These are phyloP conservation scores for Tethya wilhelma DNA, from an alignment of 37 sponge, comb jelly and placozoan genomes.

Conservation along the genomic window DNA sequence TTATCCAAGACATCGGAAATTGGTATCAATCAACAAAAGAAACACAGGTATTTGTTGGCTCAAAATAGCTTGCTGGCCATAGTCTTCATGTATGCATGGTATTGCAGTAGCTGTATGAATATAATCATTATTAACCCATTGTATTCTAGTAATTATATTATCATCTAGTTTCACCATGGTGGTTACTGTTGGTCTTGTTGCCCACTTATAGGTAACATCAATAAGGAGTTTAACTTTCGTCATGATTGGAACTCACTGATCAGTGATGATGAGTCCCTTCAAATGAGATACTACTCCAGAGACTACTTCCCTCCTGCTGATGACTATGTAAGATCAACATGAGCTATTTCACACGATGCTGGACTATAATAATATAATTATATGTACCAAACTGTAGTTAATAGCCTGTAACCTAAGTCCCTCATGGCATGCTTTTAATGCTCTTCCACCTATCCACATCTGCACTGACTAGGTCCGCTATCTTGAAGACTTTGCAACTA, in stretches of 20 bases:
- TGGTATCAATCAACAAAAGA: slow-evolving; percentile 97
- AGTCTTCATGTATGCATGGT: not conserved
- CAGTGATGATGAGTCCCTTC: slow-evolving; percentile 81
- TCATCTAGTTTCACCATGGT: no score
- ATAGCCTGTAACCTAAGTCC: no score
- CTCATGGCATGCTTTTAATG: no score
- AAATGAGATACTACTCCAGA: slow-evolving; percentile 82
- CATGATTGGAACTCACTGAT: slow-evolving; percentile 98
- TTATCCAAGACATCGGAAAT: slow-evolving; percentile 87
- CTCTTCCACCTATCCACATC: no score
- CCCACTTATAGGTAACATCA: slow-evolving; percentile 78
- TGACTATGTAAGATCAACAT: slow-evolving; percentile 53
- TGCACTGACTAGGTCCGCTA: slow-evolving; percentile 86
- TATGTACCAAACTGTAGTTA: no score
- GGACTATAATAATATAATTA: no score
- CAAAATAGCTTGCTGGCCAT: not conserved
- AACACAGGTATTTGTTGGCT: slow-evolving; percentile 76
- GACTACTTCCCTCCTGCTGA: slow-evolving; percentile 95
- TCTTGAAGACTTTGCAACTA: slow-evolving; percentile 78
- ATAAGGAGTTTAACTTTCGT: slow-evolving; percentile 92
- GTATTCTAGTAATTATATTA: no score
- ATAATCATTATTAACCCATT: no score
- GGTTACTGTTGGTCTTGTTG: no score
- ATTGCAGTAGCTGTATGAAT: no score
- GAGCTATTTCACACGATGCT: no score